A percentile compares a stretch with the other conserved stretches of the same genome.
Evolutionary conservation across 2,888 invertebrate species (phyloP).

Genomic region (Lycaena phlaeas): DNA sequence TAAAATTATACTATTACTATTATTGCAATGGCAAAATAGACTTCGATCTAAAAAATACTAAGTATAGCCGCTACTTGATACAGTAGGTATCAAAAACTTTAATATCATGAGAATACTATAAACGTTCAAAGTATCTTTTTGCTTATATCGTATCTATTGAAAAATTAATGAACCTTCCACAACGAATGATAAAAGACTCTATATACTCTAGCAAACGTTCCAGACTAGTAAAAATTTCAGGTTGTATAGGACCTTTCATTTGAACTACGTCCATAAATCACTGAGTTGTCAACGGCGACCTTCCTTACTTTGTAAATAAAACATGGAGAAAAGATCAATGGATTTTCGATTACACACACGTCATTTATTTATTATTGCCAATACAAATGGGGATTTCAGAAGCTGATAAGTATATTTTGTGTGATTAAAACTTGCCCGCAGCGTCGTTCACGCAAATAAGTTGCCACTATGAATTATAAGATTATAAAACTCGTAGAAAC

Average conservation of each 20-base stretch:
- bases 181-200: not conserved
- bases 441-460: too few species aligned
- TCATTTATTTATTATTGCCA: not conserved
- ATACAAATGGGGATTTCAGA: too few species aligned
- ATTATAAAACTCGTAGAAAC: too few species aligned
- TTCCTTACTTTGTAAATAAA: conserved; percentile 9
- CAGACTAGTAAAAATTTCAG: not conserved
- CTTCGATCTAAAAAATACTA: too few species aligned
- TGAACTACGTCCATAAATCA: conserved; percentile 5
- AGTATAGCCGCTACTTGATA: too few species aligned
- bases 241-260: not conserved
- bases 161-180: conserved; percentile 3
- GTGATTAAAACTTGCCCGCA: too few species aligned
- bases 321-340: conserved; percentile 6
- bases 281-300: conserved; percentile 4
- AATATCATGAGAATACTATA: not conserved
- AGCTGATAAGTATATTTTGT: too few species aligned
- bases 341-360: conserved; percentile 5
- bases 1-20: too few species aligned
- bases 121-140: not conserved
- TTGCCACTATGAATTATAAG: too few species aligned
- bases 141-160: not conserved
- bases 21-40: too few species aligned
- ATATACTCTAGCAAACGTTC: not conserved
- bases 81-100: too few species aligned